phyloP scores from a whole-genome alignment of 2,888 invertebrate genomes.

The Petrolisthes cinctipes region DNA sequence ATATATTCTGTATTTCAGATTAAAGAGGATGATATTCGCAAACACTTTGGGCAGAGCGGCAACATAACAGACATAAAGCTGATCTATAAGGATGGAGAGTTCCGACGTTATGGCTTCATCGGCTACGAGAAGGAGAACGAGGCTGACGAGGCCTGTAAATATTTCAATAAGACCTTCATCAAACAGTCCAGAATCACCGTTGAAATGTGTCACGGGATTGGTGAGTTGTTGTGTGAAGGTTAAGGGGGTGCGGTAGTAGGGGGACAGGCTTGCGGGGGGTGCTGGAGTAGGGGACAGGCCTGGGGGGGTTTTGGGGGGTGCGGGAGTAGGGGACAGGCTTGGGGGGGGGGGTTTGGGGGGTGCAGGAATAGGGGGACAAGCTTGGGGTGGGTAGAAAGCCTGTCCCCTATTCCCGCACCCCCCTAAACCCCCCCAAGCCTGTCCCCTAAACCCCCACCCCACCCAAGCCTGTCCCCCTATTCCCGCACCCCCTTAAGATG shows the following conservation, averaged over 20 bases:
- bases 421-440: no score
- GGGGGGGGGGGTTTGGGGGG: no score
- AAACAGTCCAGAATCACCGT: slow-evolving; percentile 86
- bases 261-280: no score
- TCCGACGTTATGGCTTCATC: slow-evolving; percentile 93
- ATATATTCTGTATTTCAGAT: slow-evolving; percentile 74
- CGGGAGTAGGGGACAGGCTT: no score
- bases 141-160: slow-evolving; percentile 81
- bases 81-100: slow-evolving; percentile 91
- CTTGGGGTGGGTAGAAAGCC: no score
- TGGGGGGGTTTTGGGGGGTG: no score
- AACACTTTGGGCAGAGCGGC: slow-evolving; percentile 84
- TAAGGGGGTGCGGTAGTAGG: neutral
- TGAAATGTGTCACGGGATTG: slow-evolving; percentile 73
- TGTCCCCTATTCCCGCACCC: no score
- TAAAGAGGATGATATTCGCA: slow-evolving; percentile 81
- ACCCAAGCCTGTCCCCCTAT: no score
- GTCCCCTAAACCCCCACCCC: no score
- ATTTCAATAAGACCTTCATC: slow-evolving; percentile 87
- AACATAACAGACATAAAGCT: slow-evolving; percentile 92
- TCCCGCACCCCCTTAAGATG: no score
- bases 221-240: slow-evolving; percentile 51
- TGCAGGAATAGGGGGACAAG: no score
- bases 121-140: slow-evolving; percentile 87
- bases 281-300: no score